These are phyloP conservation scores for Ceratosolen fusciceps DNA, from an alignment of 1,140 invertebrate species.

Conservation along the genomic window DNA sequence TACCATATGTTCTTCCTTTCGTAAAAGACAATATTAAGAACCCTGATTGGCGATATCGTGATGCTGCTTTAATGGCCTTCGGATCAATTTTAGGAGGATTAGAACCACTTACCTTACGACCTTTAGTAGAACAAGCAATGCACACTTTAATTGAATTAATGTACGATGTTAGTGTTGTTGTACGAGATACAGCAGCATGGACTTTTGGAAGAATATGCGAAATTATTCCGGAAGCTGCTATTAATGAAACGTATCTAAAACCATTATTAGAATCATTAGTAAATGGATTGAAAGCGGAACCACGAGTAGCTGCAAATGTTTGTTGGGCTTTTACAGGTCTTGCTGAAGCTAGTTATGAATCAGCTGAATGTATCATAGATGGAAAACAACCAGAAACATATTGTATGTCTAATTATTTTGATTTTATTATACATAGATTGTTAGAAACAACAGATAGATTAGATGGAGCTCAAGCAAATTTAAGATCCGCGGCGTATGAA, in stretches of 20 bases:
- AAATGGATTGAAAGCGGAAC: conserved; percentile 90
- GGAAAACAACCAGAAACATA: conserved; percentile 92
- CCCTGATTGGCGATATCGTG: conserved; percentile 94
- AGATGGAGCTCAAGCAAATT: conserved; percentile 90
- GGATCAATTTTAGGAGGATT: conserved; percentile 97
- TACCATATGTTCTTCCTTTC: conserved; percentile 97
- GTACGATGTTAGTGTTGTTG: conserved; percentile 92
- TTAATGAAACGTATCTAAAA: conserved; percentile 89
- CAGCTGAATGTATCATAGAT: conserved; percentile 78
- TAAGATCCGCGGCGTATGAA: conserved; percentile 97
- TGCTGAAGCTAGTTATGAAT: conserved; percentile 97
- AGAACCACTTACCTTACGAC: conserved; percentile 88
- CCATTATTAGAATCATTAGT: conserved; percentile 91
- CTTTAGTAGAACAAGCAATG: conserved; percentile 96
- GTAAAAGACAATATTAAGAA: conserved; percentile 95
- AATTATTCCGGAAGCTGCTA: conserved; percentile 94
- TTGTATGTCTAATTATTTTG: conserved; percentile 93
- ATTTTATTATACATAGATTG: conserved; percentile 91
- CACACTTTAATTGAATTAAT: conserved; percentile 94
- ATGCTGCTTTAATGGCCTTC: conserved; percentile 99
- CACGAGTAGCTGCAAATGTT: conserved; percentile 97
- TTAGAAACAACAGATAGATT: conserved; percentile 94
- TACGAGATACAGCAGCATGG: conserved; percentile 98
- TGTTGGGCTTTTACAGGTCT: conserved; percentile 99
- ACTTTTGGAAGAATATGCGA: conserved; percentile 98